Base-by-base conservation (phyloP, 2,113 vertebrate genomes). In the Ptilorrhoa leucosticta region DNA sequence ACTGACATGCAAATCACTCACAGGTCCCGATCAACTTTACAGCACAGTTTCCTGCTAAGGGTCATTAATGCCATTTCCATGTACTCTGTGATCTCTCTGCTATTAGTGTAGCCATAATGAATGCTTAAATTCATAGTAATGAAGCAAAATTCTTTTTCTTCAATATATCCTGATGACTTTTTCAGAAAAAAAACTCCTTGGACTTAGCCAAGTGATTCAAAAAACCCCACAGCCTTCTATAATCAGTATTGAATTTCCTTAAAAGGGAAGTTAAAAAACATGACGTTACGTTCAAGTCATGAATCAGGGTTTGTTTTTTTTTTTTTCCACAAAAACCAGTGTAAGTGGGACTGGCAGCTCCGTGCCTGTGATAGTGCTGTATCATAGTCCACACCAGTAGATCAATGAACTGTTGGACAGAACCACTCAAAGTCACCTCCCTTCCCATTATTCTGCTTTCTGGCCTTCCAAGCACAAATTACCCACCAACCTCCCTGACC, bases 381-480 rank as follows among this genome's bases (percentile, higher is more conserved):
- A 71, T 86, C 56, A 37, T 75, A 83, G 88, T 88, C 85, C 72
- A 27, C 79, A 68, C 65, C 51, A 53, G 89, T 3, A 82, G 93
- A 94, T 93, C 88, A 94, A 87, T 90, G 94, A 95, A 53, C 76
- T 95, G 79, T 81, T 89, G 88, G 88, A 93, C 88, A 95, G 92
- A 93, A 83, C 58, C 68, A 77, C 90, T 93, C 82, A 54, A 77
- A 83, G 78, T 65, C 82, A 58, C 90, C 75, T 95, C 92, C 94
- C n/a, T 92, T 83, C 78, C 95, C 68, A 96, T 96, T 93, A 94
- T 75, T 60, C 81, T 89, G 42, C 93, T 96, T 96, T 92, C 90
- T 92, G 92, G 90, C 87, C 88, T 86, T 95, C 85, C 85, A 48
- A 90, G 90, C 94, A 94, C 96, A 95, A 97, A 96, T 89, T 83